A percentile compares a stretch with the other conserved stretches of the same genome.
Evolutionary conservation across 1,140 invertebrate genomes (phyloP).

Genomic region (Branchinecta lynchi): DNA sequence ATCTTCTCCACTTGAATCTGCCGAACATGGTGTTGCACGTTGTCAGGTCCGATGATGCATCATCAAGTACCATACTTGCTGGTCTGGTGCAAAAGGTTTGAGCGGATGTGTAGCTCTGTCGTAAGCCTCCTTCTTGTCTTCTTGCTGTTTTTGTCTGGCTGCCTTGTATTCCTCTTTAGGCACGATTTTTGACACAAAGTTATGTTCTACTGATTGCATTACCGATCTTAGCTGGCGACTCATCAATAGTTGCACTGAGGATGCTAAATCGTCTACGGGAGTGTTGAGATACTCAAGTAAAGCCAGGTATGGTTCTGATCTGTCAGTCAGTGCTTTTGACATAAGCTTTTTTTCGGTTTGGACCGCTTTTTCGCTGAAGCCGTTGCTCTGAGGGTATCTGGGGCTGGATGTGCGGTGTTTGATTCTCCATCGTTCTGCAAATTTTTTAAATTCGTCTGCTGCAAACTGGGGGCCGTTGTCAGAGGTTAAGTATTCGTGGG

Average conservation of each 20-base stretch:
- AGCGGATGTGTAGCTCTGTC: not conserved
- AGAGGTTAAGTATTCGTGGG: slow-evolving; percentile 6
- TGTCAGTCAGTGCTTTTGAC: slow-evolving; percentile 17
- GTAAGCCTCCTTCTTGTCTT: slow-evolving; percentile 5
- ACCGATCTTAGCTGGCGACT: slow-evolving; percentile 8
- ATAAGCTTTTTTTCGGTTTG: slow-evolving; percentile 26
- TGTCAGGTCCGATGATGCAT: slow-evolving; percentile 5
- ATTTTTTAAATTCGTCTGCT: slow-evolving; percentile 8
- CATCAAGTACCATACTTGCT: slow-evolving; percentile 6
- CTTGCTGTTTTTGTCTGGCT: no score
- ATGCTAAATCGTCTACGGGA: slow-evolving; percentile 8
- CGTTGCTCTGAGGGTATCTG: slow-evolving; percentile 14
- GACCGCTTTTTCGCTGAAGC: slow-evolving; percentile 10
- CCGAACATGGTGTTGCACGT: not conserved
- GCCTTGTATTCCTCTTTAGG: slow-evolving; percentile 9
- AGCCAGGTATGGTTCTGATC: not conserved
- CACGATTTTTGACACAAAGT: slow-evolving; percentile 9
- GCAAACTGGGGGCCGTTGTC: slow-evolving; percentile 14
- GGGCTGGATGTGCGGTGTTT: slow-evolving; percentile 8
- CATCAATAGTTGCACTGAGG: slow-evolving; percentile 1
- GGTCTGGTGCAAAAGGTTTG: slow-evolving; percentile 5
- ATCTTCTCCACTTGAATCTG: slow-evolving; percentile 6
- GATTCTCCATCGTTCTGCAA: not conserved
- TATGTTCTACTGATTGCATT: slow-evolving; percentile 1
- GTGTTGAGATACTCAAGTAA: slow-evolving; percentile 2